Base-by-base conservation (phyloP, 1,140 invertebrate species). In the Diprion similis region DNA sequence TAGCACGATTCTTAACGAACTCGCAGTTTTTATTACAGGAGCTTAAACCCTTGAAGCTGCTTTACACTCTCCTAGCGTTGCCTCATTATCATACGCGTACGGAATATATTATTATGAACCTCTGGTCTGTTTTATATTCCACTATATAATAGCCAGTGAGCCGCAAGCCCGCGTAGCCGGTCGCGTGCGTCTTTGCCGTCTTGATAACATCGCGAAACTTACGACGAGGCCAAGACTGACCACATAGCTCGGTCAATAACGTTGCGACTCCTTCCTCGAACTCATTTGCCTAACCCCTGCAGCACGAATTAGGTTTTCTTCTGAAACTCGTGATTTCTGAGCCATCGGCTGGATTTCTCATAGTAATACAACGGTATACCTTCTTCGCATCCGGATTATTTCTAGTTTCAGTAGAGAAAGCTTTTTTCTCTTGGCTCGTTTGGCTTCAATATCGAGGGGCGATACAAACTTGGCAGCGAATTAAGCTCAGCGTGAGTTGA, bases 81-180 rank as follows among this genome's bases (percentile, higher is more conserved):
- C n/a, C n/a, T 17, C 51, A 59, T 59, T 59, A 59, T 59, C 51
- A 59, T 59, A 59, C 51, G 51, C n/a, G 51, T 59, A 59, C 51
- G 9, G 51, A 59, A 59, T 59, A 59, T 59, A 59, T 59, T 59
- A 59, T 59, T 59, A 59, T 17, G n/a, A 59, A 59, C 6, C 51
- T 37, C 6, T 9, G 51, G 51, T 17, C 51, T 59, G 51, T 59
- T 59, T 59, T 59, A 59, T 59, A 59, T 59, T 59, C 51, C 51
- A 17, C n/a, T 59, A 8, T 59, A 59, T 59, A 59, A 59, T 59
- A 59, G 51, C 51, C 9, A 59, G 51, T 59, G 51, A 59, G 51
- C 51, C 51, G 8, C 51, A 59, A 17, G n/a, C 11, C 51, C 51
- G 51, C 51, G 51, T 59, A 59, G 51, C 51, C 3, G 51, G 51